Evolutionary conservation across 2,797 vertebrate species (phyloP), one percentile per base, ranked within the genome.

Genomic region (Meriones psammophilus): DNA sequence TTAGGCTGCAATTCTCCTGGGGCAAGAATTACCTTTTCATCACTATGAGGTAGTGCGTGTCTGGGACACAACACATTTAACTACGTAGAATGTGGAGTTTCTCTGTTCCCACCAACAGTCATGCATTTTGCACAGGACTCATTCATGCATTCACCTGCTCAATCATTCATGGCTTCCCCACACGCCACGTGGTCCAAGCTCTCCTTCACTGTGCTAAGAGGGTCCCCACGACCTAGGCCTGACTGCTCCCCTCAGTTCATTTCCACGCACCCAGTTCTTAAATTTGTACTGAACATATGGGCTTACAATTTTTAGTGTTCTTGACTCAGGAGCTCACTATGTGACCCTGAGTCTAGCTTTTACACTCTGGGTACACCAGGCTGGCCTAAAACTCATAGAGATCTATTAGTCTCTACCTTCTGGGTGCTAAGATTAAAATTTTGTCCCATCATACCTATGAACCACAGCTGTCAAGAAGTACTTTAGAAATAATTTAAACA

Each of bases 401-500:
- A 68, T n/a, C 18, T 24, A 64, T 6, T 30, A n/a, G 8, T 22
- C 46, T 86, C 64, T n/a, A 24, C 64, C 20, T n/a, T 20, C 66
- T 86, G 33, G 30, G 64, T 54, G 18, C 83, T 54, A 69, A 18
- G 30, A 54, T 86, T 69, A 69, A 86, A 69, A 54, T 54, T 7
- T 54, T 69, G 39, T 42, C 64, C 18, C 8, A 8, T 33, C 22
- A n/a, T 30, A 15, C 6, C 46, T 86, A 69, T 69, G 64, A 86
- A 22, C 83, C 64, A 54, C 64, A 86, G 83, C 46, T 69, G 56
- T 33, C 8, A 89, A 79, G 39, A n/a, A 39, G 18, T 84, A 62
- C 77, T 96, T 95, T 79, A 5, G n/a, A 95, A 86, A 69, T 68
- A 64, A 87, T 36, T 89, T 88, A 91, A 95, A 73, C 74, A 91